Conservation (phyloP, 1,140 invertebrate genomes). For the Aphis craccivora region DNA sequence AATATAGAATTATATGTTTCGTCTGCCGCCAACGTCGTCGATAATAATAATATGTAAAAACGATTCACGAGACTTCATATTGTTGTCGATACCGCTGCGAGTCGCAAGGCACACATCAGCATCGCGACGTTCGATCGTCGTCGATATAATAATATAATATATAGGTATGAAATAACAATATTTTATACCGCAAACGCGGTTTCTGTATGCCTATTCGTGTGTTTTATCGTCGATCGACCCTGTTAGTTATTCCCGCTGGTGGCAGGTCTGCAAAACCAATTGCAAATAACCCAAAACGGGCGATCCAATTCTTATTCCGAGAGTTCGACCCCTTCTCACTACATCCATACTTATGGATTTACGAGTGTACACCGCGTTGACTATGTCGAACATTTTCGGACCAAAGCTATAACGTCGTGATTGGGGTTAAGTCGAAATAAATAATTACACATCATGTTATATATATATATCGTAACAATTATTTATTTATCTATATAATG, state of each 20-base stretch:
- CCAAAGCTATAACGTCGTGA: not conserved
- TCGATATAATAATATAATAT: no score
- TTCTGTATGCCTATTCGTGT: not conserved
- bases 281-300: no score
- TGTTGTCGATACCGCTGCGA: no score
- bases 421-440: not conserved
- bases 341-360: not conserved
- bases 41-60: no score
- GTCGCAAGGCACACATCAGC: no score
- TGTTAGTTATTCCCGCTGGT: no score
- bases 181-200: not conserved
- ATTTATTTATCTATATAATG: conserved; percentile 44
- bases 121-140: no score
- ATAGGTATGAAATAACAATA: not conserved
- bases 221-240: no score
- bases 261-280: no score
- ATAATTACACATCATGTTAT: not conserved
- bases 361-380: not conserved
- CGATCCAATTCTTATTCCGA: no score
- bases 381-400: not conserved
- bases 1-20: not conserved
- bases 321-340: not conserved
- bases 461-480: conserved; percentile 48
- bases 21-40: not conserved
- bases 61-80: not conserved